Conservation (phyloP, 1,140 invertebrate species). For the Cherax quadricarinatus region DNA sequence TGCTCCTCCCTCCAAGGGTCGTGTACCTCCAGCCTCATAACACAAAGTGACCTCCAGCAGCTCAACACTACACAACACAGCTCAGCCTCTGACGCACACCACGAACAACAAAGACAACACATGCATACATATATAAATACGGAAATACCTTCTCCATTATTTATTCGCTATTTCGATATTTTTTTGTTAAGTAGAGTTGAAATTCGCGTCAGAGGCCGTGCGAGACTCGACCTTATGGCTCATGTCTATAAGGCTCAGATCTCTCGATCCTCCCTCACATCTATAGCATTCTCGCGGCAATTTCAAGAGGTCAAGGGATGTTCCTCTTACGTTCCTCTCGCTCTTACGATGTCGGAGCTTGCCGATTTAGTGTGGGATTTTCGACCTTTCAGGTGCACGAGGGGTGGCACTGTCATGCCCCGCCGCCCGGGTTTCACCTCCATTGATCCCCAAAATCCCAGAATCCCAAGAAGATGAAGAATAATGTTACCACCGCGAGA, state of each 20-base stretch:
- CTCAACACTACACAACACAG: too few relatives aligned
- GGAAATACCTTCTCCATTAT: background rate
- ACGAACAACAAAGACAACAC: background rate
- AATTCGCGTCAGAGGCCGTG: background rate
- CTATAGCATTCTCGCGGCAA: background rate
- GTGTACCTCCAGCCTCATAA: too few relatives aligned
- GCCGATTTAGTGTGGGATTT: background rate
- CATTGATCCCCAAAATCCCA: background rate
- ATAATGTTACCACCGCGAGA: background rate
- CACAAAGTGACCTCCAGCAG: too few relatives aligned
- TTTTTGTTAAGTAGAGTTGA: background rate
- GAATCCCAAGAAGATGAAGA: slow-evolving; percentile 3
- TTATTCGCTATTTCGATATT: background rate
- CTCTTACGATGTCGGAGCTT: background rate
- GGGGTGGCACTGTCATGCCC: background rate
- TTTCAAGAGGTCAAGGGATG: background rate
- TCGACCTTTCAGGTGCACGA: background rate
- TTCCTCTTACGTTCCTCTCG: background rate
- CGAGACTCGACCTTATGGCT: background rate
- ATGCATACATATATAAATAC: background rate
- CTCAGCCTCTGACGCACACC: too few relatives aligned
- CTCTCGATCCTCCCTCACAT: background rate
- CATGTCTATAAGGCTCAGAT: background rate
- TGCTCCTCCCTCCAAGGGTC: too few relatives aligned
- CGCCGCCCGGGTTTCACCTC: background rate